Percentiles rank a stretch among this genome's conserved stretches.
phyloP scores from a whole-genome alignment of 2,113 vertebrate genomes.

The Aldabrachelys gigantea region DNA sequence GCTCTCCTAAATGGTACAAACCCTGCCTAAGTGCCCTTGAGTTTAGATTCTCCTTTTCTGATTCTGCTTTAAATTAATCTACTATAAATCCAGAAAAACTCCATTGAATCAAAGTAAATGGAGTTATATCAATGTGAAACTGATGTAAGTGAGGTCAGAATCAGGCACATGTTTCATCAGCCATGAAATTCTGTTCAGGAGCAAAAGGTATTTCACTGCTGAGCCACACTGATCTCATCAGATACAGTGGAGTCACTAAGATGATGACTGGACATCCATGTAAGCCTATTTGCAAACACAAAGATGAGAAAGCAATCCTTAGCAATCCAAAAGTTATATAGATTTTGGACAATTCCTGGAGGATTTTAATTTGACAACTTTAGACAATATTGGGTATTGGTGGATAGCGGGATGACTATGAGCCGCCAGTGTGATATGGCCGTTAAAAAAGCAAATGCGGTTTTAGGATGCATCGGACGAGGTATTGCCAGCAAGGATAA shows the following conservation, averaged over 20 bases:
- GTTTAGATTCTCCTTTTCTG: neutral
- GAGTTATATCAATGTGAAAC: neutral
- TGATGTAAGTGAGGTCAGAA: neutral
- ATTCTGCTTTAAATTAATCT: neutral
- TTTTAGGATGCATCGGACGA: no score
- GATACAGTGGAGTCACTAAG: neutral
- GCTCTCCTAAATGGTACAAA: neutral
- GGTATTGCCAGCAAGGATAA: no score
- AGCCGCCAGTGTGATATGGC: no score
- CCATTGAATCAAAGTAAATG: neutral
- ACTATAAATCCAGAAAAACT: neutral
- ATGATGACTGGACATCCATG: neutral
- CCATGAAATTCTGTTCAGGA: neutral
- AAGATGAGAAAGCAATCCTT: neutral
- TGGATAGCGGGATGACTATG: no score
- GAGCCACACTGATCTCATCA: neutral
- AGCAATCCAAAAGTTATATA: neutral
- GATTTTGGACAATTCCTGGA: neutral
- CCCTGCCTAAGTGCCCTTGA: neutral
- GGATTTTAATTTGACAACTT: neutral
- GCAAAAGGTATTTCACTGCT: neutral
- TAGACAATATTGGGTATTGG: no score
- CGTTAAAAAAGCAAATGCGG: no score
- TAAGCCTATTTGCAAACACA: neutral
- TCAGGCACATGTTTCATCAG: neutral